phyloP scores from a whole-genome alignment of 2,888 invertebrate genomes.

The Glaucopsyche alexis region DNA sequence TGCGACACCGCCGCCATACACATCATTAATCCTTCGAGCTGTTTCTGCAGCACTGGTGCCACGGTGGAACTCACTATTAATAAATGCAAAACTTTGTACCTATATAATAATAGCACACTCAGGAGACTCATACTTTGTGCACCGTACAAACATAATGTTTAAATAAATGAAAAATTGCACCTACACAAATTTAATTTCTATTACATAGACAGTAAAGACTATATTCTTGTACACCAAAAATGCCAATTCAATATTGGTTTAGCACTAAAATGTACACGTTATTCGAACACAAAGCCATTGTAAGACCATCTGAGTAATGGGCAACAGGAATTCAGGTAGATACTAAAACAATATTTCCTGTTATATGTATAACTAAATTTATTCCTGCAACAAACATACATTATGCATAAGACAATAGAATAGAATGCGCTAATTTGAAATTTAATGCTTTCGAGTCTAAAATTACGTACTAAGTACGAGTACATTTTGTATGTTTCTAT shows the following conservation, averaged over 20 bases:
- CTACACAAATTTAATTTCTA: conserved; percentile 5
- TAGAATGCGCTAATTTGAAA: not conserved
- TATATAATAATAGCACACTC: not conserved
- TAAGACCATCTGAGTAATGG: conserved; percentile 26
- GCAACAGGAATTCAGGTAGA: not conserved
- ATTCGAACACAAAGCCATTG: conserved; percentile 21
- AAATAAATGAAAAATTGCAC: no score
- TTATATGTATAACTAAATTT: not conserved
- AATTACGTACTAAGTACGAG: no score
- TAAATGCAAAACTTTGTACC: no score
- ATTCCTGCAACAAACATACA: not conserved
- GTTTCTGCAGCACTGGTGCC: no score
- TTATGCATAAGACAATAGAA: not conserved
- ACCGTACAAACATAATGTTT: not conserved
- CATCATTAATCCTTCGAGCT: no score
- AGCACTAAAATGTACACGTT: conserved; percentile 20
- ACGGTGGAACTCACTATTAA: no score
- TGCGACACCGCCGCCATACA: no score
- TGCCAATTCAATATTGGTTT: conserved; percentile 10
- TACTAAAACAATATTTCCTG: conserved; percentile 16
- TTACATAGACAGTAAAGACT: not conserved
- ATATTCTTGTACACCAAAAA: not conserved
- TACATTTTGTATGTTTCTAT: not conserved
- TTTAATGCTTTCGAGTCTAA: no score
- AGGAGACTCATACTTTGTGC: not conserved